A percentile compares a stretch with the other conserved stretches of the same genome.
These are phyloP conservation scores for Brachionus plicatilis DNA, from an alignment of 1,140 invertebrate genomes.

Conservation along the genomic window DNA sequence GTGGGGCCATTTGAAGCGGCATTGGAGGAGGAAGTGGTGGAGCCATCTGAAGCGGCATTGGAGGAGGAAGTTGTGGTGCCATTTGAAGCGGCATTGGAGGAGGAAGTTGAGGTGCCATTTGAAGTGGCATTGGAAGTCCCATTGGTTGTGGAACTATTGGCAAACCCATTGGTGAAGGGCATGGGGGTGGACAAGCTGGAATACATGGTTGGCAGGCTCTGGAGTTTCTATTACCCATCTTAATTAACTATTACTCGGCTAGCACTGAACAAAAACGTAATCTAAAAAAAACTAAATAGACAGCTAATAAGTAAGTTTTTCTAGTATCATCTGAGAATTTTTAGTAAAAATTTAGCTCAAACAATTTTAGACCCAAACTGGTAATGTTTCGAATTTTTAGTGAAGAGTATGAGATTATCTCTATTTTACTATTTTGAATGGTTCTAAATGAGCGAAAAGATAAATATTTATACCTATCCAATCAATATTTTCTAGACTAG, in stretches of 20 bases:
- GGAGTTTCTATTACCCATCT: not conserved
- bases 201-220: not conserved
- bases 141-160: not conserved
- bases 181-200: not conserved
- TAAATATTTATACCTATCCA: slow-evolving; percentile 11
- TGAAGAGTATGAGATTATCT: not conserved
- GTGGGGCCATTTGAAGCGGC: not conserved
- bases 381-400: not conserved
- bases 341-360: not conserved
- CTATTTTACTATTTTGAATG: not conserved
- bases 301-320: not conserved
- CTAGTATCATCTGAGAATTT: not conserved
- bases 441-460: not conserved
- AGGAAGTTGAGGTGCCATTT: not conserved
- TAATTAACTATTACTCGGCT: slow-evolving; percentile 9
- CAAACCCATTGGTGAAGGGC: not conserved
- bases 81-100: not conserved
- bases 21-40: too few relatives aligned
- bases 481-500: not conserved
- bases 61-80: too few relatives aligned
- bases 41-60: too few relatives aligned
- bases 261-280: not conserved
- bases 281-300: not conserved
- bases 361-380: not conserved
- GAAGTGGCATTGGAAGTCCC: not conserved